These are phyloP conservation scores for Hemaris fuciformis DNA, from an alignment of 2,888 invertebrate species.

Conservation along the genomic window DNA sequence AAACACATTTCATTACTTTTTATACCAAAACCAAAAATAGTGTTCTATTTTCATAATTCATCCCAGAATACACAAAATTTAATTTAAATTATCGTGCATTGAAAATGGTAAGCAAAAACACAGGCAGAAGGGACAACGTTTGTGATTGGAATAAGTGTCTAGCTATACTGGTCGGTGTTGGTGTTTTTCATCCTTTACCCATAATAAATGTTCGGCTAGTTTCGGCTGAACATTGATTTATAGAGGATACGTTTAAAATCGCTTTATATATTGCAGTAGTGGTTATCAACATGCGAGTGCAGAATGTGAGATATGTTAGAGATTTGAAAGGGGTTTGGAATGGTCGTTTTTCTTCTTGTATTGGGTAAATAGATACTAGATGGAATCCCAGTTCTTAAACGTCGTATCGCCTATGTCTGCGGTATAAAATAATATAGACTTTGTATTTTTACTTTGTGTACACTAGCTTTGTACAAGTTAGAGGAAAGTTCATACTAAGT, in stretches of 20 bases:
- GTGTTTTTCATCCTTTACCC: conserved; percentile 53
- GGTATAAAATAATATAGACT: too few relatives aligned
- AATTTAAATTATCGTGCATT: neutral
- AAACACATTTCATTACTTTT: neutral
- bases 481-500: too few relatives aligned
- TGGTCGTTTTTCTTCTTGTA: neutral
- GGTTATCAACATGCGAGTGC: neutral
- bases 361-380: neutral
- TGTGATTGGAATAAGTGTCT: conserved; percentile 17
- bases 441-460: too few relatives aligned
- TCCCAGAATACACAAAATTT: neutral
- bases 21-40: neutral
- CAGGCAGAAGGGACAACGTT: neutral
- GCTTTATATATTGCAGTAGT: conserved; percentile 10
- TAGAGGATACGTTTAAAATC: conserved; percentile 32
- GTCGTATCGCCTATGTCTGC: too few relatives aligned
- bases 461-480: too few relatives aligned
- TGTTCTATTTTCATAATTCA: neutral
- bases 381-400: too few relatives aligned
- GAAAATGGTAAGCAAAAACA: neutral
- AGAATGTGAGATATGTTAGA: neutral
- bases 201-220: conserved; percentile 59
- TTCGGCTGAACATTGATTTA: conserved; percentile 57
- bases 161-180: conserved; percentile 35
- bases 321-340: conserved; percentile 3